Percentiles rank a stretch among this genome's conserved stretches.
Conservation (phyloP, 1,140 invertebrate species). For the Teleogryllus occipitalis region DNA sequence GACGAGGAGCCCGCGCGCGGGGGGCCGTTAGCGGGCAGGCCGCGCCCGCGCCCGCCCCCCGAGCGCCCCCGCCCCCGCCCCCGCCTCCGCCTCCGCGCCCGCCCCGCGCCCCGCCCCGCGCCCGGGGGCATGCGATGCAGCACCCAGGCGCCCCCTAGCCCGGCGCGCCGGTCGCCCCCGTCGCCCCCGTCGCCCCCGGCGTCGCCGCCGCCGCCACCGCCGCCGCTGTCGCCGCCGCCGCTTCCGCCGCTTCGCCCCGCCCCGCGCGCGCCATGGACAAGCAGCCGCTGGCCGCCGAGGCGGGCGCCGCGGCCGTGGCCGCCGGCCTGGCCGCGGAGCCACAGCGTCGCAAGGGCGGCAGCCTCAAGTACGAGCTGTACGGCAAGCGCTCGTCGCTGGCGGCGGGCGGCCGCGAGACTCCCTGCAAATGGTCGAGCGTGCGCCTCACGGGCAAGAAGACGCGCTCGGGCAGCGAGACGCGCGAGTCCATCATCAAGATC, state of each 20-base stretch:
- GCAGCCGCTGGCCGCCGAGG: not conserved
- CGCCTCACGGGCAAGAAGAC: not conserved
- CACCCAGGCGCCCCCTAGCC: no score
- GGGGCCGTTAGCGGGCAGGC: no score
- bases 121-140: no score
- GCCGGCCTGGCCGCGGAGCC: not conserved
- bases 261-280: constrained; percentile 6
- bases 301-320: not conserved
- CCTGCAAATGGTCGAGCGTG: constrained; percentile 14
- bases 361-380: constrained; percentile 17
- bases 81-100: no score
- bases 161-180: no score
- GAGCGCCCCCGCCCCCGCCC: no score
- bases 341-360: constrained; percentile 9
- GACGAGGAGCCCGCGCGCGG: no score
- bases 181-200: no score
- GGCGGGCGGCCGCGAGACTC: not conserved
- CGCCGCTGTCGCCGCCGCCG: constrained; percentile 11
- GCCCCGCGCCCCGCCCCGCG: no score
- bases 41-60: no score
- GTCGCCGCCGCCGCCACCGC: constrained; percentile 16
- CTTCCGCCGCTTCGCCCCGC: not conserved
- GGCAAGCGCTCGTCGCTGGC: constrained; percentile 13
- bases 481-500: constrained; percentile 9
- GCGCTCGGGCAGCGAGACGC: not conserved